Conservation (phyloP, 2,888 invertebrate genomes). For the Heliconius cydno region DNA sequence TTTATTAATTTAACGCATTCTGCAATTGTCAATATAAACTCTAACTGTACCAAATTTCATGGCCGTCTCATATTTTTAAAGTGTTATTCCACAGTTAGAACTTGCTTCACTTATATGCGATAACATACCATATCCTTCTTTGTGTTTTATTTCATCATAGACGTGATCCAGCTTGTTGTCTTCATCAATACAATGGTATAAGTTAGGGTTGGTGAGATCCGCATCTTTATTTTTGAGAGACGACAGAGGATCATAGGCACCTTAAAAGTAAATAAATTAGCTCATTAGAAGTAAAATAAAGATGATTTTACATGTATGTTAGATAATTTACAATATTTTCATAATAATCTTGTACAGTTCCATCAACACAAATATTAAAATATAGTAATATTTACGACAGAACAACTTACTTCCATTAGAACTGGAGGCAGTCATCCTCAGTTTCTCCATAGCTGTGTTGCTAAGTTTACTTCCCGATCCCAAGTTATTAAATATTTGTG, state of each 20-base stretch:
- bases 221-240: conserved; percentile 92
- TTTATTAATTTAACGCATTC: not conserved
- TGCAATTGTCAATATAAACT: no score
- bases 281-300: not conserved
- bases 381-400: not conserved
- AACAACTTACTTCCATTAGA: conserved; percentile 72
- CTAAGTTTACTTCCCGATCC: conserved; percentile 75
- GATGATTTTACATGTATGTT: not conserved
- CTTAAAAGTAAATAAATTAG: conserved; percentile 55
- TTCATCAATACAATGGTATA: conserved; percentile 92
- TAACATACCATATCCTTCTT: conserved; percentile 87
- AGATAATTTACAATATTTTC: not conserved
- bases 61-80: no score
- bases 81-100: no score
- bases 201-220: conserved; percentile 92
- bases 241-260: conserved; percentile 85
- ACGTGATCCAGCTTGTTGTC: conserved; percentile 91
- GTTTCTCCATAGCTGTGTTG: conserved; percentile 84
- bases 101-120: no score
- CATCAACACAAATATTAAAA: not conserved
- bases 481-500: conserved; percentile 84
- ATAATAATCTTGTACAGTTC: not conserved
- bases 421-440: conserved; percentile 78
- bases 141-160: conserved; percentile 95
- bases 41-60: no score